A percentile compares a stretch with the other conserved stretches of the same genome.
phyloP scores from a whole-genome alignment of 2,113 vertebrate genomes.

The Notothenia rossii region DNA sequence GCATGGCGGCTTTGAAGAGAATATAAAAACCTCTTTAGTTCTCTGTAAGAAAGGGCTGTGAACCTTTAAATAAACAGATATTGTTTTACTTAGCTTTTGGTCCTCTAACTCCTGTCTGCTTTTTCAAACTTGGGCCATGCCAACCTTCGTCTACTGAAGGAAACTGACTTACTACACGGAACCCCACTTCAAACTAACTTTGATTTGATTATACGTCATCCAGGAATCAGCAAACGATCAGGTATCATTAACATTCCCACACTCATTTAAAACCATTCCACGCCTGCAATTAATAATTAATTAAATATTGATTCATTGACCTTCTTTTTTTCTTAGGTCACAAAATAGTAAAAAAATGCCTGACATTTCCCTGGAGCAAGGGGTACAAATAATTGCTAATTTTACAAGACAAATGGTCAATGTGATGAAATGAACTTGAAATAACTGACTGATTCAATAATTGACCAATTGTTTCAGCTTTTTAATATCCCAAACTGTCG shows the following conservation, averaged over 20 bases:
- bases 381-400: not conserved
- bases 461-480: not conserved
- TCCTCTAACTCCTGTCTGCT: not conserved
- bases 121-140: not conserved
- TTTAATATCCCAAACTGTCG: not conserved
- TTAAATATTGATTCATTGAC: not conserved
- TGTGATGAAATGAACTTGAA: not conserved
- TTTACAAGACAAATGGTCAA: not conserved
- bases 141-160: not conserved
- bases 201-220: no score
- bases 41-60: no score
- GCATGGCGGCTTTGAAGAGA: no score
- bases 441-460: not conserved
- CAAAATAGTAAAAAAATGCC: no score
- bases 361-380: no score
- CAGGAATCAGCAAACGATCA: no score
- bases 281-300: not conserved
- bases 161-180: not conserved
- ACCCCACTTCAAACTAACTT: no score
- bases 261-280: not conserved
- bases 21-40: no score
- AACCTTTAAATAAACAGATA: no score
- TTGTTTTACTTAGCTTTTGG: not conserved
- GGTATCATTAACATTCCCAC: not conserved
- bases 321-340: no score